These are phyloP conservation scores for Scaptodrosophila latifasciaeformis DNA, from an alignment of 2,888 invertebrate genomes.

Conservation along the genomic window DNA sequence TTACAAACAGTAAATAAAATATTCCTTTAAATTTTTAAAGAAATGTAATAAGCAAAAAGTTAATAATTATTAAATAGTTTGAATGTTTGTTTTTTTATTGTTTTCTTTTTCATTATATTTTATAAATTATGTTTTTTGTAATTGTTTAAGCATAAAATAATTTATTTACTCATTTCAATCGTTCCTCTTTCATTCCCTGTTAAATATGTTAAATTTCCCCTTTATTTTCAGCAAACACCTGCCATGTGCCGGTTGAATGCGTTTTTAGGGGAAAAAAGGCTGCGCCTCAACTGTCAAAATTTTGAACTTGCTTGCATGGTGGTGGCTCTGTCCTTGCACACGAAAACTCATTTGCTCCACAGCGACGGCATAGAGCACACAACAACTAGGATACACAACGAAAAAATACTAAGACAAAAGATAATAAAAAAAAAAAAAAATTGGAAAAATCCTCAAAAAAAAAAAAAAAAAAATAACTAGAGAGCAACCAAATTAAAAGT, in stretches of 20 bases:
- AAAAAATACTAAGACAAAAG: background rate
- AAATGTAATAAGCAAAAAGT: too few relatives aligned
- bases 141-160: background rate
- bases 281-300: constrained; percentile 27
- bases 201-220: background rate
- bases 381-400: background rate
- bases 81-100: too few relatives aligned
- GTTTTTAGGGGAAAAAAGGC: background rate
- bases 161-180: too few relatives aligned
- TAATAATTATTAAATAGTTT: too few relatives aligned
- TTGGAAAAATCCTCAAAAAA: background rate
- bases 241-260: constrained; percentile 25
- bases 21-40: background rate
- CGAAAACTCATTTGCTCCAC: constrained; percentile 16
- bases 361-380: background rate
- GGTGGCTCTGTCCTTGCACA: background rate
- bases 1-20: background rate
- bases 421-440: background rate
- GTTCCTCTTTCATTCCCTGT: too few relatives aligned
- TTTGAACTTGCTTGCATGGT: constrained; percentile 1
- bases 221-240: constrained; percentile 5
- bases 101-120: too few relatives aligned
- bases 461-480: background rate
- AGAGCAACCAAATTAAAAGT: background rate
- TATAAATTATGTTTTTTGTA: background rate